Base-by-base conservation (phyloP, 2,797 vertebrate species). In the Nannoperca obscura region DNA sequence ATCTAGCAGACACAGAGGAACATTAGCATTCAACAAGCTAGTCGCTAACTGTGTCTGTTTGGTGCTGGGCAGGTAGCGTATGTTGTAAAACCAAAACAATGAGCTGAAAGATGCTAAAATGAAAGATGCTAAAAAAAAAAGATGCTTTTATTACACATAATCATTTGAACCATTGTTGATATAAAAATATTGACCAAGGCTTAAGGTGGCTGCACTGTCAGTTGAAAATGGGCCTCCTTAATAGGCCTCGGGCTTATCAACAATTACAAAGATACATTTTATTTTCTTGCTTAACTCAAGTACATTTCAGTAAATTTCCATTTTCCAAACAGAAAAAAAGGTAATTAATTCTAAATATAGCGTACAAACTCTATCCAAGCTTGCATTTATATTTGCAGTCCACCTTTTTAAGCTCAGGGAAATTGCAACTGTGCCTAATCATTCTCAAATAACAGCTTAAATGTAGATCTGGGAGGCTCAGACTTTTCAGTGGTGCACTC, bases 341-440 rank as follows among this genome's bases (percentile, higher is more conserved):
- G 3, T n/a, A 17, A 40, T 64, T 47, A 30, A 54, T 54, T 71
- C 4, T 32, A 52, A 78, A 70, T 32, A 49, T 11, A 38, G 36
- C 9, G 2, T 38, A 44, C 7, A 44, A 44, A 42, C 46, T 57
- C 2, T 7, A 22, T 64, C 11, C 10, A 54, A n/a, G 17, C 9
- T 34, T 47, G 40, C 8, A 69, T 52, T 68, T 38, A 69, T 44
- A 75, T 61, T 71, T 69, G 7, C 14, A 66, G 15, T 53, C 20
- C 50, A 54, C 32, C 54, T 74, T 67, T 83, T 80, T 64, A 63
- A 36, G 44, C 20, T 46, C 30, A 27, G 27, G 36, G 42, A 76
- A 82, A 86, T 74, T 69, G 70, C 36, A 68, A 78, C 80, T 73
- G 58, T 75, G 14, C 66, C 42, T 76, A 82, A 88, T 86, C 58